Evolutionary conservation across 2,797 vertebrate genomes (phyloP), one percentile per base, ranked within the genome.

Genomic region (Bucorvus abyssinicus): DNA sequence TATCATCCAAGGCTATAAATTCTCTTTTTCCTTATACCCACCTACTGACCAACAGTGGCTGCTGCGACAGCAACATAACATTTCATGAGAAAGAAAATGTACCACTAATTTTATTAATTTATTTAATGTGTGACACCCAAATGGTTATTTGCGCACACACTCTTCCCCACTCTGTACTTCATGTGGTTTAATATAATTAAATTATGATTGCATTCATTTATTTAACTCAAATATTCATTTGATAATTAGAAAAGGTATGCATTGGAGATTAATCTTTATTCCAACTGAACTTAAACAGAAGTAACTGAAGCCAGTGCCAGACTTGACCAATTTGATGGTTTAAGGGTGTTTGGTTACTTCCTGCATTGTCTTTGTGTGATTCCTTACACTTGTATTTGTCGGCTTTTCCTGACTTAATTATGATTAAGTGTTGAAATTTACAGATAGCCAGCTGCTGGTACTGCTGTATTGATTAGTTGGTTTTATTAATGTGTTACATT

Each of bases 181-280:
- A 90, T 95, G 84, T 82, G 74, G 61, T 85, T 98, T 97, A 95
- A 96, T 96, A 89, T 87, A 96, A 96, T 96, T 97, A 96, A 96
- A 94, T 47, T 87, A 91, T 91, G 64, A 20, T 88, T 93, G 23
- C 13, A 40, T 88, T 94, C 86, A 71, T 81, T 76, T 40, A 53
- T 90, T 97, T 97, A 95, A 89, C 68, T 95, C 57, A 91, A 95
- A 95, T 94, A 84, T 96, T 96, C 95, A 94, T 97, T 97, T 96
- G 91, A 90, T 97, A 96, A 95, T 82, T 97, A 93, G 84, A 60
- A 97, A 97, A 97, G 20, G 71, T 95, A 82, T 70, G 34, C 77
- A 49, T 84, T 87, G 83, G 47, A 84, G 87, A 89, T 94, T 97
- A 96, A 96, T 97, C 96, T 84, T 95, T 97, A 93, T 87, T 97